Base-by-base conservation (phyloP, 2,888 invertebrate genomes). In the Lasius platythorax region DNA sequence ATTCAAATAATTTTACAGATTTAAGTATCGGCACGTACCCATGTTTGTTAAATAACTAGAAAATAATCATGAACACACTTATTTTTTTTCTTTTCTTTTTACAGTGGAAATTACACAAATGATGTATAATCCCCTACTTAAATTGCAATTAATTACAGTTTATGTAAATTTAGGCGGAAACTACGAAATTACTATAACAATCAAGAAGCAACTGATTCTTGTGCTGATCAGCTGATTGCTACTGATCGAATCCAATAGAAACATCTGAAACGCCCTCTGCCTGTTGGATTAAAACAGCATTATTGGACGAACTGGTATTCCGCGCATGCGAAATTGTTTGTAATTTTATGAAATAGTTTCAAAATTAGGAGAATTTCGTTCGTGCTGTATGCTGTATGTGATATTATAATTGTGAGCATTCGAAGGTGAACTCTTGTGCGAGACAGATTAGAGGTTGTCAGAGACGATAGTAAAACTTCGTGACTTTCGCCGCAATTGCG, bases 31-130 rank as follows among this genome's bases (percentile, higher is more conserved):
- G 58, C 15, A 78, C 70, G 2, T 33, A 78, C 78, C 78, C 78
- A 78, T 78, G 1, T 37, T 78, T 58, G 30, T 3, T 30, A 9
- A 30, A 33, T 56, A 58, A 70, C 11, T 58, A 43, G n/a, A 1
- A 5, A 56, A 40, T 40, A 18, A 68, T 56, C 37, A 37, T 37
- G 3, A 50, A n/a, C 40, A 23, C 23, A 23, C 23, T 23, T 23
- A 40, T 28, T 9, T 46, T n/a, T 2, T n/a, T 23, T 37, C n/a
- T 53, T 23, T 50, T 28, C 28, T 58, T 46, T 40, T 28, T 73
- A 83, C 70, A 40, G 46, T 28, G 50, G 15, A 67, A 79, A 78
- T 78, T 53, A 66, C 56, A 23, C 40, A 70, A 78, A 83, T 78
- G 64, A 30, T 30, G 15, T 75, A 28, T 15, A 70, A 73, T 6